Evolutionary conservation across 2,797 vertebrate genomes (phyloP).

Genomic region (Anomalospiza imberbis): DNA sequence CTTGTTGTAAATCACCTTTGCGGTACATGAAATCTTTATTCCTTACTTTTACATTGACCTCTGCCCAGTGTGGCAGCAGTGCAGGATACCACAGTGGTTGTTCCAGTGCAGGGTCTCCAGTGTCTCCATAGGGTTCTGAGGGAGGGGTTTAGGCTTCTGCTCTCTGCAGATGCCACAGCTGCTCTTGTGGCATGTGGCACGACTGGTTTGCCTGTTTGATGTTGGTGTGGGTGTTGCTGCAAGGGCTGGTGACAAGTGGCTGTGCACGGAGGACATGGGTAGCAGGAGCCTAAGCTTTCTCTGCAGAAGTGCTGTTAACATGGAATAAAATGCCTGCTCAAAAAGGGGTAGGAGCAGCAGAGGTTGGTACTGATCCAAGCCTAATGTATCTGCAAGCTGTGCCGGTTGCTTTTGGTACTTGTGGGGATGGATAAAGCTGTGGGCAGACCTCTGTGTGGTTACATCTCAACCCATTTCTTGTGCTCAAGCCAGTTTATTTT

Average conservation of each 20-base stretch:
- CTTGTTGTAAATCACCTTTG: background rate
- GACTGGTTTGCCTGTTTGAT: background rate
- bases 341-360: background rate
- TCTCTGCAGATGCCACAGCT: background rate
- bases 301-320: background rate
- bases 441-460: background rate
- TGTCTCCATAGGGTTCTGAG: background rate
- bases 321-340: background rate
- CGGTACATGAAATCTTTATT: background rate
- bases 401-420: background rate
- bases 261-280: background rate
- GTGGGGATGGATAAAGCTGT: background rate
- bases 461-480: constrained; percentile 3
- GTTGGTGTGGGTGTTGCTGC: background rate
- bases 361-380: background rate
- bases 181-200: background rate
- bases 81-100: background rate
- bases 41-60: background rate
- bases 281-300: background rate
- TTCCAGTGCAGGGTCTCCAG: background rate
- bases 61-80: background rate
- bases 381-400: background rate
- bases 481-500: constrained; percentile 47
- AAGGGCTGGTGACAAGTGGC: background rate
- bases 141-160: background rate